These are phyloP conservation scores for Conchocele bisecta DNA, from an alignment of 2,888 invertebrate species.

Conservation along the genomic window DNA sequence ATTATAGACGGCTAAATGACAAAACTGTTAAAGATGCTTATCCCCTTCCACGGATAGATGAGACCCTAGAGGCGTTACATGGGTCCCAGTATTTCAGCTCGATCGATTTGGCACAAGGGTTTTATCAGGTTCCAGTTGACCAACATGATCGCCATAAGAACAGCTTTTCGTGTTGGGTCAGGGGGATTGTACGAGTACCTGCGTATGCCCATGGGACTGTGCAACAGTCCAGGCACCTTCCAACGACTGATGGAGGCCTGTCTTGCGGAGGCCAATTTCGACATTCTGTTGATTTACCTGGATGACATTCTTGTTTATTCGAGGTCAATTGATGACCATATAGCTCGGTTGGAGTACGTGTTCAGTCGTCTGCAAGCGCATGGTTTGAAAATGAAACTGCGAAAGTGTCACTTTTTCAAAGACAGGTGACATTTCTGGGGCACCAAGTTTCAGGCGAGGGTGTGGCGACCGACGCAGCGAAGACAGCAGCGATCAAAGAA, in stretches of 20 bases:
- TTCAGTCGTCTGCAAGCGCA: slow-evolving; percentile 24
- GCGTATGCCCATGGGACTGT: slow-evolving; percentile 57
- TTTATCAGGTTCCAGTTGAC: background rate
- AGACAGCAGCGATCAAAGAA: slow-evolving; percentile 24
- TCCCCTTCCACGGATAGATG: background rate
- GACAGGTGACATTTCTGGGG: slow-evolving; percentile 22
- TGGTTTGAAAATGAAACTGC: slow-evolving; percentile 44
- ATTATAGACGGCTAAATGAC: background rate
- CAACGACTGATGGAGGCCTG: slow-evolving; percentile 53
- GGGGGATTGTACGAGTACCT: slow-evolving; percentile 47
- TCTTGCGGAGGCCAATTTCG: slow-evolving; percentile 53
- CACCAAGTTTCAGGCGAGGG: slow-evolving; percentile 33
- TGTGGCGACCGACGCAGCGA: slow-evolving; percentile 43
- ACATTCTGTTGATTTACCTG: slow-evolving; percentile 50
- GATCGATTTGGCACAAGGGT: background rate
- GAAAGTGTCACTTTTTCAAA: slow-evolving; percentile 41
- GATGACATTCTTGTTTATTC: slow-evolving; percentile 61
- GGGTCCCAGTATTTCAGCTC: background rate
- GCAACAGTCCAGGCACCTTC: slow-evolving; percentile 55
- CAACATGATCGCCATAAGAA: slow-evolving; percentile 16
- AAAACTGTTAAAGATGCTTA: background rate
- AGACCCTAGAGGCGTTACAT: background rate
- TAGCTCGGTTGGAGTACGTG: slow-evolving; percentile 41
- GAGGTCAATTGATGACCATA: slow-evolving; percentile 24
- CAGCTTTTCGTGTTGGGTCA: slow-evolving; percentile 19